Evolutionary conservation across 1,140 invertebrate species (phyloP).

Genomic region (Hylaeus anthracinus): DNA sequence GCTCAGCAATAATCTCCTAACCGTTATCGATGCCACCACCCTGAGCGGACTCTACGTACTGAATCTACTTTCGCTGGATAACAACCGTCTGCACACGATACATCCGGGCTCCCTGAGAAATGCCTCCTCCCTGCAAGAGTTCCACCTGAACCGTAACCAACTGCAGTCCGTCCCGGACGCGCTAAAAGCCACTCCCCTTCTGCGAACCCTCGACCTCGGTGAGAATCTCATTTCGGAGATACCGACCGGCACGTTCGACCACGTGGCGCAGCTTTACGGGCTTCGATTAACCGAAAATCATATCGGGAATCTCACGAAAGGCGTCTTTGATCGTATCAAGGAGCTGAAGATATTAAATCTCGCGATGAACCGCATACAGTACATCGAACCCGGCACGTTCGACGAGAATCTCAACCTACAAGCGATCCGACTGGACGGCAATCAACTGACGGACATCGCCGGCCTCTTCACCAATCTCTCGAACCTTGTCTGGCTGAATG

Average conservation of each 20-base stretch:
- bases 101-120: slow-evolving; percentile 91
- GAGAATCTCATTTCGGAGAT: slow-evolving; percentile 93
- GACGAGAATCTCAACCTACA: slow-evolving; percentile 92
- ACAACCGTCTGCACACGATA: slow-evolving; percentile 90
- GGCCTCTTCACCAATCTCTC: slow-evolving; percentile 92
- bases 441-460: slow-evolving; percentile 91
- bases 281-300: slow-evolving; percentile 93
- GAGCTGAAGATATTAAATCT: slow-evolving; percentile 93
- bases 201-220: slow-evolving; percentile 93
- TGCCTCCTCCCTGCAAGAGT: slow-evolving; percentile 90
- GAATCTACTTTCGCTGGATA: slow-evolving; percentile 90
- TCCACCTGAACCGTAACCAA: slow-evolving; percentile 94
- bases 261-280: slow-evolving; percentile 90
- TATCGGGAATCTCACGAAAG: slow-evolving; percentile 91
- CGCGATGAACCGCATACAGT: slow-evolving; percentile 92
- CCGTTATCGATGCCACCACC: slow-evolving; percentile 88
- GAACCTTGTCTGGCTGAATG: slow-evolving; percentile 94
- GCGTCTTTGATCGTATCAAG: slow-evolving; percentile 91
- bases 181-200: slow-evolving; percentile 88
- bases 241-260: slow-evolving; percentile 90
- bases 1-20: slow-evolving; percentile 92
- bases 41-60: slow-evolving; percentile 90
- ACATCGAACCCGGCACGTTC: slow-evolving; percentile 92
- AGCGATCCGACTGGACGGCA: slow-evolving; percentile 93
- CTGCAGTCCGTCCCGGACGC: slow-evolving; percentile 91